These are phyloP conservation scores for Tachycineta bicolor DNA, from an alignment of 2,113 vertebrate genomes.

Conservation along the genomic window DNA sequence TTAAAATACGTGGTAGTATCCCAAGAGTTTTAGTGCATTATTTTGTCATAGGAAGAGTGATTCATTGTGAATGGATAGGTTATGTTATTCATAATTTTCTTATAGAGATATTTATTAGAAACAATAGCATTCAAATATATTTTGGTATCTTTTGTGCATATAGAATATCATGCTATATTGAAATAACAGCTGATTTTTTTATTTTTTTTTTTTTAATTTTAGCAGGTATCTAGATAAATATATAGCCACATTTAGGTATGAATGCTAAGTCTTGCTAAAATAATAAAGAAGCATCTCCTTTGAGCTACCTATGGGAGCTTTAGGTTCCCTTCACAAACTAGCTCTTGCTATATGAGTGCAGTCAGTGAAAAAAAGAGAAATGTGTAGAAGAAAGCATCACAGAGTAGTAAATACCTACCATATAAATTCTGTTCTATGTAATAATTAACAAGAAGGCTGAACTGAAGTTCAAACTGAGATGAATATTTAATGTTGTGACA, in stretches of 20 bases:
- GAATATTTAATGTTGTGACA: constrained; percentile 47
- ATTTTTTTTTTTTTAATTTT: neutral
- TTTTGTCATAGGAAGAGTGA: neutral
- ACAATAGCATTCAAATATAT: neutral
- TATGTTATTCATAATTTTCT: neutral
- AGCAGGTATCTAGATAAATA: neutral
- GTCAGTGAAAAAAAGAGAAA: neutral
- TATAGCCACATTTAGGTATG: neutral
- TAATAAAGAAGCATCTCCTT: neutral
- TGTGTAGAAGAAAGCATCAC: neutral
- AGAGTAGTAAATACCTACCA: neutral
- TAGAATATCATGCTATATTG: neutral
- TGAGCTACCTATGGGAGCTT: neutral
- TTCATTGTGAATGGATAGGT: neutral
- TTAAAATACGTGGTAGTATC: neutral
- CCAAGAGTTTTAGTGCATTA: neutral
- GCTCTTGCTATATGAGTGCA: neutral
- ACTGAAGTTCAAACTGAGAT: neutral
- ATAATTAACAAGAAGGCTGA: neutral
- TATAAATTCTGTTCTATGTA: neutral
- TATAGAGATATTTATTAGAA: neutral
- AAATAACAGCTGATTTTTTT: neutral
- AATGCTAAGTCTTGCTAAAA: neutral
- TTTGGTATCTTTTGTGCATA: neutral
- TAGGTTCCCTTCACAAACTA: neutral